Conservation (phyloP, 2,888 invertebrate genomes). For the Taenaris catops region DNA sequence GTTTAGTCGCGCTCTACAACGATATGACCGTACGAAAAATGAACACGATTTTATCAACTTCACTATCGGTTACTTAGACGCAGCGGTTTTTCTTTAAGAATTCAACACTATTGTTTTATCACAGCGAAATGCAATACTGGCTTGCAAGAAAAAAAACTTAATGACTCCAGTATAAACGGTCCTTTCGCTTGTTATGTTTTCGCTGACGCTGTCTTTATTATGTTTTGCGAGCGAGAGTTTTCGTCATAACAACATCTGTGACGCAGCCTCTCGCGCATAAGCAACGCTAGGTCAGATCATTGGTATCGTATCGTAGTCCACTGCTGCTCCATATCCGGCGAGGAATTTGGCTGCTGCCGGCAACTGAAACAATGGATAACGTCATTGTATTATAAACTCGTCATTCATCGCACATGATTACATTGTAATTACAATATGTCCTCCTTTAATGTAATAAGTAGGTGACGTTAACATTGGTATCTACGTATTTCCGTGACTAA, state of each 20-base stretch:
- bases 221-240: constrained; percentile 30
- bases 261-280: constrained; percentile 35
- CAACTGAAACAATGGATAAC: constrained; percentile 61
- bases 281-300: constrained; percentile 30
- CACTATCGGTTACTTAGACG: constrained; percentile 53
- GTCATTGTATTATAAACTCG: constrained; percentile 1
- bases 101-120: constrained; percentile 39
- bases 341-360: constrained; percentile 61
- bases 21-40: constrained; percentile 23
- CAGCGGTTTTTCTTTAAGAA: constrained; percentile 38
- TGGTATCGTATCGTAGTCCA: constrained; percentile 50
- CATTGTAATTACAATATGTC: background rate
- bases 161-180: constrained; percentile 19
- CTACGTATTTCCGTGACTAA: too few relatives aligned
- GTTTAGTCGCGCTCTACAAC: constrained; percentile 21
- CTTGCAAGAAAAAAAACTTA: constrained; percentile 21
- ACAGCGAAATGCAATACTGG: constrained; percentile 27
- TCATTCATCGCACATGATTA: background rate
- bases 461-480: too few relatives aligned
- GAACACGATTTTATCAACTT: constrained; percentile 29
- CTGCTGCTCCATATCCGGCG: constrained; percentile 64
- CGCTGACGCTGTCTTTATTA: constrained; percentile 7
- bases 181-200: background rate
- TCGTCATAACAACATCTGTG: constrained; percentile 43
- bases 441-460: background rate